A percentile compares a stretch with the other conserved stretches of the same genome.
Conservation (phyloP, 2,113 vertebrate species). For the Aix galericulata region DNA sequence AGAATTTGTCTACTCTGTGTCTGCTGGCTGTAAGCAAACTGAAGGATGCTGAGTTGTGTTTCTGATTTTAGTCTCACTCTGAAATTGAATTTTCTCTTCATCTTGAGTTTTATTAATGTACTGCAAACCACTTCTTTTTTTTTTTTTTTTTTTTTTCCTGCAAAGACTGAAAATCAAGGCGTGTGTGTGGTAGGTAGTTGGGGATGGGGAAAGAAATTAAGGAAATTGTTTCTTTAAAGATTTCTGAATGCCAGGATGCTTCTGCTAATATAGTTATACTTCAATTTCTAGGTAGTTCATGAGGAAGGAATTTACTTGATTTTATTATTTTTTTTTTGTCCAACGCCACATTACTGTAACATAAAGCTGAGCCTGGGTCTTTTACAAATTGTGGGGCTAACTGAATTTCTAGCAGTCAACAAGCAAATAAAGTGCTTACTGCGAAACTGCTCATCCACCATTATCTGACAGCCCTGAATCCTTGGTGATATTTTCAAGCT, state of each 20-base stretch:
- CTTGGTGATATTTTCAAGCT: background rate
- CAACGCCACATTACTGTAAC: background rate
- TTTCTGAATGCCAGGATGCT: background rate
- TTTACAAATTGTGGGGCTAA: background rate
- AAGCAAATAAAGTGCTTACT: background rate
- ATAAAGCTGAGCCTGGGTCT: background rate
- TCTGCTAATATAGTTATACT: background rate
- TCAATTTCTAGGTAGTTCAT: background rate
- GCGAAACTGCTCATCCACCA: background rate
- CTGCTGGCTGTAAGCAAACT: conserved; percentile 13
- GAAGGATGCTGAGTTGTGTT: conserved; percentile 1
- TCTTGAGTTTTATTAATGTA: conserved; percentile 1
- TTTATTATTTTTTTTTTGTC: background rate
- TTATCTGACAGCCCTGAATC: background rate
- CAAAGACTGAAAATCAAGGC: background rate
- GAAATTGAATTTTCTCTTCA: conserved; percentile 50
- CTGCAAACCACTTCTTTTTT: conserved; percentile 5
- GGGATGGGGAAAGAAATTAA: background rate
- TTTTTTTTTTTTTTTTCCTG: background rate
- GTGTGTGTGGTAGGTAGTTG: background rate
- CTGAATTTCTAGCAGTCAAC: background rate
- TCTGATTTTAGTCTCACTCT: conserved; percentile 31
- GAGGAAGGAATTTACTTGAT: background rate
- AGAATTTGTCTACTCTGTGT: conserved; percentile 7
- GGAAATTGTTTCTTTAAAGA: background rate